Conservation (phyloP, 2,113 vertebrate genomes). For the Pseudopipra pipra region DNA sequence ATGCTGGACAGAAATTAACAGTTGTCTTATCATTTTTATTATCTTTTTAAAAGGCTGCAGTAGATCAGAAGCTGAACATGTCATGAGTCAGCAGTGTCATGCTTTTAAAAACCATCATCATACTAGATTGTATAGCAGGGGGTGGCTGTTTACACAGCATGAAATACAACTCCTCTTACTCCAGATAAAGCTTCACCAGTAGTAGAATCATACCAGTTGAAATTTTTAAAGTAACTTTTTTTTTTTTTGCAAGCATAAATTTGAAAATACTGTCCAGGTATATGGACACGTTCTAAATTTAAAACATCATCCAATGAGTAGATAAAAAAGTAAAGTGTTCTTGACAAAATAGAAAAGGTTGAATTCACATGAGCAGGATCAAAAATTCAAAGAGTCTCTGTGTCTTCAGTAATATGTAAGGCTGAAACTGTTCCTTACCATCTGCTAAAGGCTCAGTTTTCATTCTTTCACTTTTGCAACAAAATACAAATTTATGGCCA, state of each 20-base stretch:
- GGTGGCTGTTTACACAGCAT: background rate
- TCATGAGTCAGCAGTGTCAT: background rate
- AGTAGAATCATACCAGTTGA: background rate
- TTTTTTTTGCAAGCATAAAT: background rate
- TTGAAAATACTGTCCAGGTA: background rate
- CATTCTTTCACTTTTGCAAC: background rate
- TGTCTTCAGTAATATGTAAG: background rate
- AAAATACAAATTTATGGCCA: background rate
- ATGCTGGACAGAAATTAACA: background rate
- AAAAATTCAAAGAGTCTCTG: background rate
- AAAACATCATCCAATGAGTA: background rate
- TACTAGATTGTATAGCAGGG: background rate
- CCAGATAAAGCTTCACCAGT: background rate
- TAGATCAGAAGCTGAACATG: background rate
- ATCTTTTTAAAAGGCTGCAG: background rate
- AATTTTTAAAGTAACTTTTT: background rate
- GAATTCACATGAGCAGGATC: background rate
- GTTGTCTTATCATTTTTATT: background rate
- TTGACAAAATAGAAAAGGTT: background rate
- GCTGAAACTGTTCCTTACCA: background rate
- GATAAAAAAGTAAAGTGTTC: background rate
- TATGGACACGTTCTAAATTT: background rate
- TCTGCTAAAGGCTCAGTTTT: background rate
- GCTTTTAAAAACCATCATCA: background rate
- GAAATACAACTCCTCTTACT: background rate